These are phyloP conservation scores for Planiliza haematocheilus DNA, from an alignment of 2,113 vertebrate genomes.

Conservation along the genomic window DNA sequence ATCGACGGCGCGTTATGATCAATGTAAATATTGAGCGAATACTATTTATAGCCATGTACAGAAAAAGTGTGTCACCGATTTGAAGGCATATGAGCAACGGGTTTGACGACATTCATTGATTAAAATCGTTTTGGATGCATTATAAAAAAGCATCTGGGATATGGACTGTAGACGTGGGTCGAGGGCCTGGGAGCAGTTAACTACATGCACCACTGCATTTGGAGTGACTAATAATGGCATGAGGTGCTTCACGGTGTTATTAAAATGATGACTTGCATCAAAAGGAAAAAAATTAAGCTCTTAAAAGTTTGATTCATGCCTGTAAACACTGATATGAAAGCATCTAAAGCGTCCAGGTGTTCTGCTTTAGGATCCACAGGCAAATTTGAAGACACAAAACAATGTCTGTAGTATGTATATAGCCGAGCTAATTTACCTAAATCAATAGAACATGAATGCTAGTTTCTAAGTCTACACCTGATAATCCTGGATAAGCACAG, in stretches of 20 bases:
- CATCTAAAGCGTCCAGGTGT: neutral
- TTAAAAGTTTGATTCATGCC: no score
- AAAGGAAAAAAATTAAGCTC: neutral
- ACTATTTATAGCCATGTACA: conserved; percentile 44
- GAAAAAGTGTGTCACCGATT: conserved; percentile 16
- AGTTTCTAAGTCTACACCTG: neutral
- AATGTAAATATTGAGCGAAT: conserved; percentile 51
- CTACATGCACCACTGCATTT: no score
- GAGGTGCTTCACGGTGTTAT: conserved; percentile 1
- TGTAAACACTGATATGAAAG: neutral
- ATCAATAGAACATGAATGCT: neutral
- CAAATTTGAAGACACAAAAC: no score
- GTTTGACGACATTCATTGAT: conserved; percentile 16
- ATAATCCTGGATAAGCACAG: no score
- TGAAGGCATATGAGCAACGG: conserved; percentile 4
- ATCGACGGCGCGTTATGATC: conserved; percentile 47
- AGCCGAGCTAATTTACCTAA: neutral
- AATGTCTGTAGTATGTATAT: neutral
- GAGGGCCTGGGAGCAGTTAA: no score
- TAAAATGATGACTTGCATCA: neutral
- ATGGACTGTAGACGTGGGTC: no score
- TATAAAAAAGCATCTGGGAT: conserved; percentile 6
- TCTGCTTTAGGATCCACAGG: neutral
- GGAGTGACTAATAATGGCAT: no score
- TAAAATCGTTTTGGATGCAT: neutral